Base-by-base conservation (phyloP, 1,140 invertebrate genomes). In the Cotesia typhae region DNA sequence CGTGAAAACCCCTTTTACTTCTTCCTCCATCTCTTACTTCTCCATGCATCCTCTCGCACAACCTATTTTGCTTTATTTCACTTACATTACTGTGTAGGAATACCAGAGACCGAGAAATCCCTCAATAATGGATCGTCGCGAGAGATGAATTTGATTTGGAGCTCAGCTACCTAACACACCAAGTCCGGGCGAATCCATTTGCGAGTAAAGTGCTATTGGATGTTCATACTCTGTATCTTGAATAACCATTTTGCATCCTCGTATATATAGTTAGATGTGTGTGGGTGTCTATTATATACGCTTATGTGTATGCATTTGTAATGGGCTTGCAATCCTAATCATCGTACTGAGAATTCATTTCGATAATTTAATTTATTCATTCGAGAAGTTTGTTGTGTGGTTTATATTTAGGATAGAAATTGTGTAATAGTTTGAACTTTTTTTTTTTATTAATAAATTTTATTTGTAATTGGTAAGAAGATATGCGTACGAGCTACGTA, bases 81-180 rank as follows among this genome's bases (percentile, higher is more conserved):
- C 53, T 57, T 20, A 57, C 17, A 20, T 57, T 57, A 17, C 53
- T 20, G n/a, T 57, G 12, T 20, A 57, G 17, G 9, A 57, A 14
- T 20, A 57, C 53, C 53, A 57, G 36, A 41, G 47, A 20, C 17
- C 14, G 20, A 20, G 35, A 52, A 47, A 20, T 14, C 66, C 66
- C 51, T 67, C 66, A 67, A 67, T 67, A 67, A 67, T 67, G 66
- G 66, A 67, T 67, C 66, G 66, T 67, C 66, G 66, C 66, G 66
- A 67, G 66, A 67, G 66, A 67, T 14, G 66, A 67, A 67, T 67
- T 67, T 67, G 66, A 67, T 67, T 67, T 67, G 51, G 66, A 67
- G 36, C 41, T 47, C 12, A n/a, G 47, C 52, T 51, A 51, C 35
- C 41, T 47, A 47, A 47, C 53, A 67, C 66, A 36, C n/a, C 35